Base-by-base conservation (phyloP, 1,140 invertebrate genomes). In the Oncopeltus fasciatus region DNA sequence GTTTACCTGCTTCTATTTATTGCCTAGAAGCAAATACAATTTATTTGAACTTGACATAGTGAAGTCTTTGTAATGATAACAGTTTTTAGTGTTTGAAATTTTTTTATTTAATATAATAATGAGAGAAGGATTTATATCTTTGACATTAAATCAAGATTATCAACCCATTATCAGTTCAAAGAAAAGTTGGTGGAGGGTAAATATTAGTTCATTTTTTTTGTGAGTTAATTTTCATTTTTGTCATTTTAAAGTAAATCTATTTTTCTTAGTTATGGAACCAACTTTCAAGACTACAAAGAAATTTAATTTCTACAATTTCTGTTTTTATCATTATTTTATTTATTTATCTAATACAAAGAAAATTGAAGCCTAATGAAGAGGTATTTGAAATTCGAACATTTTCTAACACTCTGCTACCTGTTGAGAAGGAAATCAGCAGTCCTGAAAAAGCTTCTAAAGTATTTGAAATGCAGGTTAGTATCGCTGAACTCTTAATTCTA, bases 251-350 rank as follows among this genome's bases (percentile, higher is more conserved):
- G 33, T 27, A 43, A 33, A 49, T 65, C 46, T 68, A 66, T 68
- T 26, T 61, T 64, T 77, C 78, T 29, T 68, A 91, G 88, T 76
- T 80, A 72, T 91, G 88, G 89, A 87, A 89, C 69, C 83, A 88
- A 68, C 71, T 91, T 38, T 89, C 89, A n/a, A 80, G 88, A 67
- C 82, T 88, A 69, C 88, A 90, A 72, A 78, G 84, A 44, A 87
- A 83, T 69, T 75, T 87, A 33, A 77, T 87, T 59, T 80, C 83
- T 65, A 78, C 87, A 65, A 67, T 81, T 61, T 59, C 79, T 43
- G 68, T 81, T 61, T 78, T 77, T 59, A 68, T 75, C 62, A 67
- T 74, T 65, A 69, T 84, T 56, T 71, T 78, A 24, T 70, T 78
- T 62, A 73, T 85, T 65, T 83, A 83, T 72, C 70, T 51, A 5